Evolutionary conservation across 2,113 vertebrate species (phyloP).

Genomic region (Pantherophis guttatus): DNA sequence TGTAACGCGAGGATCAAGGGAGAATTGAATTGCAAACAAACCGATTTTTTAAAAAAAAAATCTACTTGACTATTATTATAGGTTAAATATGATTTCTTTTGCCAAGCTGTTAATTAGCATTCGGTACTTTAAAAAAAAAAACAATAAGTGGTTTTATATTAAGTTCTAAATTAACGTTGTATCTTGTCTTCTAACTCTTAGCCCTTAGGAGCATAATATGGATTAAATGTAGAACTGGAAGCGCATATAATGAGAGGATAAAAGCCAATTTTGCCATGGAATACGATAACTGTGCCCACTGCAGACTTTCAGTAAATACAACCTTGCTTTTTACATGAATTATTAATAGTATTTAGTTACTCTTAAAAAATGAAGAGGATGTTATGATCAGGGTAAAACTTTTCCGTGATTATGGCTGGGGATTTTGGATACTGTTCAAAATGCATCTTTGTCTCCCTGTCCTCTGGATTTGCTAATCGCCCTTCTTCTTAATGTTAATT

Average conservation of each 20-base stretch:
- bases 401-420: constrained; percentile 15
- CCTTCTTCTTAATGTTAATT: neutral
- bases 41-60: constrained; percentile 29
- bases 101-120: constrained; percentile 26
- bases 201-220: constrained; percentile 29
- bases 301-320: constrained; percentile 2
- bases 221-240: constrained; percentile 50
- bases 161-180: constrained; percentile 50
- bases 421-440: neutral
- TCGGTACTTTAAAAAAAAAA: constrained; percentile 10
- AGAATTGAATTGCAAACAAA: constrained; percentile 57
- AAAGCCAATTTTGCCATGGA: constrained; percentile 50
- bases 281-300: constrained; percentile 22
- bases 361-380: constrained; percentile 28
- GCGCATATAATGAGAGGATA: constrained; percentile 42
- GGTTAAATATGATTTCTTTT: constrained; percentile 55
- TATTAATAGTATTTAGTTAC: neutral
- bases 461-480: neutral
- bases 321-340: constrained; percentile 29
- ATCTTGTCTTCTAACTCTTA: constrained; percentile 43
- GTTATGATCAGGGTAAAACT: constrained; percentile 11
- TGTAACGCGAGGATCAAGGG: constrained; percentile 52
- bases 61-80: constrained; percentile 36
- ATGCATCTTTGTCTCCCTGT: neutral
- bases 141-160: constrained; percentile 54